Conservation (phyloP, 2,113 vertebrate genomes). For the Cephalophus harveyi region DNA sequence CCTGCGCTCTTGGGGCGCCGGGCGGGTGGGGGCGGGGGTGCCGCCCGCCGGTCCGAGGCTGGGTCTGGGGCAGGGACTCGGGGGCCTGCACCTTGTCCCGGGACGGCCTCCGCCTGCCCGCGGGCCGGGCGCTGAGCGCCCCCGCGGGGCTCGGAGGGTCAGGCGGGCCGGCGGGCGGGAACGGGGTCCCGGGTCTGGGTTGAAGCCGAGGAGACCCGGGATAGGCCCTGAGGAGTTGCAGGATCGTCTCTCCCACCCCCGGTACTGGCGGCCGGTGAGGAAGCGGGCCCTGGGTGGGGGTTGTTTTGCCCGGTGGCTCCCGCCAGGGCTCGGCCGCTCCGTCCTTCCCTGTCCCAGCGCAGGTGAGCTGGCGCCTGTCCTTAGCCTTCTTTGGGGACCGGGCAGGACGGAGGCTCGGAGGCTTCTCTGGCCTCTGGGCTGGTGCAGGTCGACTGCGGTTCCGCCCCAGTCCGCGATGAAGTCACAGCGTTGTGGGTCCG, state of each 20-base stretch:
- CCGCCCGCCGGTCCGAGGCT: constrained; percentile 19
- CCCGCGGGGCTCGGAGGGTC: background rate
- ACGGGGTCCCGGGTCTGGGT: background rate
- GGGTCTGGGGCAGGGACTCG: background rate
- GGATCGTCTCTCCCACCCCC: background rate
- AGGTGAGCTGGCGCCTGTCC: constrained; percentile 50
- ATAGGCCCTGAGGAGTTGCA: constrained; percentile 20
- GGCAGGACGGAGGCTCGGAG: background rate
- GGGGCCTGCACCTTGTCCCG: background rate
- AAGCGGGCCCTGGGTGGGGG: background rate
- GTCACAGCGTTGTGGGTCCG: constrained; percentile 2
- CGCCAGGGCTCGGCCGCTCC: background rate
- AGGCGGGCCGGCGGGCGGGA: background rate
- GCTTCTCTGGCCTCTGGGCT: background rate
- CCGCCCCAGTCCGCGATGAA: background rate
- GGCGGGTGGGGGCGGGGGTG: background rate
- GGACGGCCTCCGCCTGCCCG: background rate
- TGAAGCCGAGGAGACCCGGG: background rate
- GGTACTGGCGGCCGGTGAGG: background rate
- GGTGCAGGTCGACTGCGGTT: background rate
- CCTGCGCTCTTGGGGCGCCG: constrained; percentile 10
- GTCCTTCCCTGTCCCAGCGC: background rate
- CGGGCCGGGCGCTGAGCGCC: background rate
- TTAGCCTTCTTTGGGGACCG: background rate
- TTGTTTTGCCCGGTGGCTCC: background rate